Conservation (phyloP, 1,140 invertebrate species). For the Bacillus rossius region DNA sequence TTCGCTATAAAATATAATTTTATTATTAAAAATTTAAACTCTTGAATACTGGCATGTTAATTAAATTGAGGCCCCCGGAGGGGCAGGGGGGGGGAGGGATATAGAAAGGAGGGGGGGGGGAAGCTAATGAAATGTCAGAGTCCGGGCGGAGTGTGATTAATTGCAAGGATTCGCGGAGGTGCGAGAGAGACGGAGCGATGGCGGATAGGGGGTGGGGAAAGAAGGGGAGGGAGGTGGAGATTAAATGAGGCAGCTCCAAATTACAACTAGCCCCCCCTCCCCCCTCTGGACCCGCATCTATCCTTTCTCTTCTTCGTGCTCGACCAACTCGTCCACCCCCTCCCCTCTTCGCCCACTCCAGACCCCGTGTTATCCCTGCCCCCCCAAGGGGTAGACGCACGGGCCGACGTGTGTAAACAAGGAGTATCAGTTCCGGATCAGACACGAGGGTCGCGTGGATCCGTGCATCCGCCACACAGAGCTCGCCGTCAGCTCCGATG, state of each 20-base stretch:
- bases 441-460: too few species aligned
- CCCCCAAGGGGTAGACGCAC: too few species aligned
- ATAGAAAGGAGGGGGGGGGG: slow-evolving; percentile 3
- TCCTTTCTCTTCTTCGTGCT: too few species aligned
- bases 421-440: too few species aligned
- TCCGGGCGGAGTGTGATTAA: slow-evolving; percentile 14
- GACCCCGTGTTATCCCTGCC: too few species aligned
- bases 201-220: not conserved
- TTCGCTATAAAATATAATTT: slow-evolving; percentile 19
- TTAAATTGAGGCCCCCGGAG: slow-evolving; percentile 13
- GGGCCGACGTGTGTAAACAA: too few species aligned
- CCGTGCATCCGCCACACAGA: too few species aligned
- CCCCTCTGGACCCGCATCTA: too few species aligned
- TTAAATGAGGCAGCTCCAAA: slow-evolving; percentile 8
- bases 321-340: too few species aligned
- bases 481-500: too few species aligned
- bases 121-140: slow-evolving; percentile 19
- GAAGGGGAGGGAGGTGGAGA: not conserved
- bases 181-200: not conserved
- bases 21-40: slow-evolving; percentile 20
- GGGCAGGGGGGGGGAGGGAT: not conserved
- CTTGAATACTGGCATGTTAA: slow-evolving; percentile 18
- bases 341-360: too few species aligned
- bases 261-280: not conserved
- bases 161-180: slow-evolving; percentile 15